Base-by-base conservation (phyloP, 2,888 invertebrate species). In the Melanostoma mellinum region DNA sequence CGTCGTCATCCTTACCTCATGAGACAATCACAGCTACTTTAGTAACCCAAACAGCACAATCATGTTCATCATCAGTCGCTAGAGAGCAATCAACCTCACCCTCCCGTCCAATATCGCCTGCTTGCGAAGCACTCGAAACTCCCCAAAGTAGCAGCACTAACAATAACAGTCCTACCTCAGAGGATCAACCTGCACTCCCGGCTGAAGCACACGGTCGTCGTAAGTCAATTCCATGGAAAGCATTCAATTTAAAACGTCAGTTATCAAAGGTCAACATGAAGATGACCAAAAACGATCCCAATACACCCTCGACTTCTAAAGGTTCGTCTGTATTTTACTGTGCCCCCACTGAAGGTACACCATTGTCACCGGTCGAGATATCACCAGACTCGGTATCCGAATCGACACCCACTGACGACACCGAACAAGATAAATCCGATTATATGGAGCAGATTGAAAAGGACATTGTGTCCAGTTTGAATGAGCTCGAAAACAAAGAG, bases 171-270 rank as follows among this genome's bases (percentile, higher is more conserved):
- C 89, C 89, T 40, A 87, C 86, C 78, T 86, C 89, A 6, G 88
- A 88, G 38, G 88, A 88, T 53, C 73, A 65, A 50, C 76, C 73
- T 30, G 46, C 85, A 44, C 75, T 86, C 6, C 86, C 88, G 86
- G 91, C 92, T 81, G 93, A 93, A 88, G 87, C 90, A 33, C 91
- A 92, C 85, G 89, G 90, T 67, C 91, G 94, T 82, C 93, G 95
- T 87, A 94, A 94, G 87, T 94, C 95, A 40, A 93, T 94, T 86
- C 91, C 93, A 75, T 96, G 96, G 95, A 96, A 95, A 91, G 94
- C 94, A 80, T 96, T 96, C 92, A 95, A 94, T 90, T 92, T 96
- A 79, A 96, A 96, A 91, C 94, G 96, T 87, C 96, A 96, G 91
- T 93, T 96, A 87, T 96, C 95, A 85, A 95, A 94, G 91, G 96